Evolutionary conservation across 30 jellyfish, hydroid and myxozoan species (phyloP).

Genomic region (Mastigias papua): DNA sequence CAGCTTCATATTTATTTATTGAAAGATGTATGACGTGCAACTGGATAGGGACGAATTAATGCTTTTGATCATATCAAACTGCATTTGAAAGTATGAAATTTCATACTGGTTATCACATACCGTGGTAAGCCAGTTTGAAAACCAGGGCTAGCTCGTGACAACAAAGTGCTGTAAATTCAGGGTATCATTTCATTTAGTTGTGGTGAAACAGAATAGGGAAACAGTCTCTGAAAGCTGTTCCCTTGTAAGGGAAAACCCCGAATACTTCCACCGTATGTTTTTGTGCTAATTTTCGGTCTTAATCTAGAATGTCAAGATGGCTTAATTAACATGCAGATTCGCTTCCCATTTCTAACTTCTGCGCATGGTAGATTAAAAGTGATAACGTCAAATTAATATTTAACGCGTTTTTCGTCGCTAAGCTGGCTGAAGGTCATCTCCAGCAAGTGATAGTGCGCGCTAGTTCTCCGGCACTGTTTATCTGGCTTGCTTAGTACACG

Average conservation of each 20-base stretch:
- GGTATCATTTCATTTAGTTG: neutral
- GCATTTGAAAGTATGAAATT: neutral
- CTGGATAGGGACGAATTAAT: too few relatives aligned
- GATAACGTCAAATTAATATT: constrained; percentile 43
- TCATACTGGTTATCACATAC: neutral
- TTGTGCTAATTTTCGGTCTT: neutral
- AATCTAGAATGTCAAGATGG: neutral
- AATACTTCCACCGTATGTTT: neutral
- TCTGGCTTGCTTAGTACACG: neutral
- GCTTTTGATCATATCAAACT: neutral
- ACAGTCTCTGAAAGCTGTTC: neutral
- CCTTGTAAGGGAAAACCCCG: neutral
- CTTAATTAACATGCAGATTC: neutral
- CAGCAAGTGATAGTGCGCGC: neutral
- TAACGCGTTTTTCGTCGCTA: constrained; percentile 47
- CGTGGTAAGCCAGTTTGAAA: neutral
- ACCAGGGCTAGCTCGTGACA: neutral
- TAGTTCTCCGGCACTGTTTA: neutral
- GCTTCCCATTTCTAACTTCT: constrained; percentile 14
- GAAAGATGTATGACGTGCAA: too few relatives aligned
- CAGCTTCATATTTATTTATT: too few relatives aligned
- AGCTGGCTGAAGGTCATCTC: constrained; percentile 61
- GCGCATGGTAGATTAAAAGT: constrained; percentile 53
- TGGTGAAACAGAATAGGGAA: neutral
- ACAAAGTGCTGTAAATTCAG: neutral